Evolutionary conservation across 2,113 vertebrate species (phyloP), one percentile per base, ranked within the genome.

Genomic region (Pteruthius melanotis): DNA sequence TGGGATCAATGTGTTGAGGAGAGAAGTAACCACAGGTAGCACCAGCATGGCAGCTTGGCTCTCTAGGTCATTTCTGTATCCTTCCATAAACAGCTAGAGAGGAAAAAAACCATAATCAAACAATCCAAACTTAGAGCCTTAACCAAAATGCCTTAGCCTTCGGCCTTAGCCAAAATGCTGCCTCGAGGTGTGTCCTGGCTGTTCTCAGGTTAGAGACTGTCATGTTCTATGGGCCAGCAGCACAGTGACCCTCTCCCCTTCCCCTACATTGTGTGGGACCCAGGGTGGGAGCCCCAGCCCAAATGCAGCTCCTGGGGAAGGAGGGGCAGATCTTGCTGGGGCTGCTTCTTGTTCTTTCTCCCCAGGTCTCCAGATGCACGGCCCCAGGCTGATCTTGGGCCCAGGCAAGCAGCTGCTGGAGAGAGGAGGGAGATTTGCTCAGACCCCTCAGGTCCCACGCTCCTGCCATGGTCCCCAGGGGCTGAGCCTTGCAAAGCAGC

Each of bases 1-100:
- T 0, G 99, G 99, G 52, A 99, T 80, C 1, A 96, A 91, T 56
- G 99, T 93, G 52, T 99, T 99, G 94, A 99, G 98, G 39, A 99
- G 97, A 66, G 98, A 98, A 42, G 98, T 97, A 1, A 98, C 75
- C 5, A 99, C 90, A 28, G 99, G 99, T 53, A 99, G 97, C 15
- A 99, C 93, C 63, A 99, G 97, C 39, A 98, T 99, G 1, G 98
- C 94, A 15, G 98, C 97, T 40, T 99, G 98, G 6, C 96, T 71
- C 26, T 87, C 81, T 40, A 97, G 92, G 60, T 97, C 77, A 52
- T 74, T 91, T 66, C 9, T 45, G 30, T 88, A n/a, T 1, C 10
- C 87, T 52, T 59, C 44, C 60, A 95, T 52, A 87, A 98, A 98
- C 81, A 98, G 87, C 83, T 96, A 13, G n/a, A 68, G 27, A 68